Conservation (phyloP, 2,888 invertebrate genomes). For the Branchellion lobata region DNA sequence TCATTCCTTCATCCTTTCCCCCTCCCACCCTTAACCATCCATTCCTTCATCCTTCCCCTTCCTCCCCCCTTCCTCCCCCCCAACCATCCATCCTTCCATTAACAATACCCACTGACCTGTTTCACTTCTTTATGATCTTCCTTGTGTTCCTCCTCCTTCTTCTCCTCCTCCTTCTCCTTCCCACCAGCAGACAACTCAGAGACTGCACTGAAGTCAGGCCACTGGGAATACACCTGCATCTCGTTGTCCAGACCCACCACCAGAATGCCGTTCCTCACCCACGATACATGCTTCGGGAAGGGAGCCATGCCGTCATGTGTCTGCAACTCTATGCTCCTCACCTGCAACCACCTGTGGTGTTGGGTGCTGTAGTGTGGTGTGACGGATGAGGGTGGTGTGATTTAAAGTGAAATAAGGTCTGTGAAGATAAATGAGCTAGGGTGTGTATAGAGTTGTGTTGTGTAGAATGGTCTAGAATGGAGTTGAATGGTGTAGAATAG, state of each 20-base stretch:
- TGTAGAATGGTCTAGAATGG: no score
- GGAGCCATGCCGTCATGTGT: slow-evolving; percentile 95
- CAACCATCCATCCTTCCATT: slow-evolving; percentile 46
- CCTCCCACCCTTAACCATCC: no score
- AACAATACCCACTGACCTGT: no score
- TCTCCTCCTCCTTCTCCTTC: slow-evolving; percentile 25
- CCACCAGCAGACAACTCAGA: neutral
- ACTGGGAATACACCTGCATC: slow-evolving; percentile 98
- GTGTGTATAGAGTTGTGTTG: no score
- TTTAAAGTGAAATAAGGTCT: no score
- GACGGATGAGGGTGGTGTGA: no score
- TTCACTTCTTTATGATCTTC: no score
- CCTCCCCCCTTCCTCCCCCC: slow-evolving; percentile 39
- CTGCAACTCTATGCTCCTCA: slow-evolving; percentile 82
- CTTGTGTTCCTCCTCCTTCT: neutral
- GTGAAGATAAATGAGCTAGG: no score
- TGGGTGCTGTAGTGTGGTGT: no score
- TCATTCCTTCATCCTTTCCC: no score
- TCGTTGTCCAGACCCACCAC: slow-evolving; percentile 99
- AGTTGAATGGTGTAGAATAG: no score
- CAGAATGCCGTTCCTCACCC: slow-evolving; percentile 95
- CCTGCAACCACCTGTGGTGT: slow-evolving; percentile 82
- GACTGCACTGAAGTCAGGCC: slow-evolving; percentile 66
- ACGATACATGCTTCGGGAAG: slow-evolving; percentile 95
- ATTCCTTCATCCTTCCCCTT: no score